A percentile compares a stretch with the other conserved stretches of the same genome.
Evolutionary conservation across 35 echinoderm and acorn worm species (phyloP).

Genomic region (Hemicentrotus pulcherrimus): DNA sequence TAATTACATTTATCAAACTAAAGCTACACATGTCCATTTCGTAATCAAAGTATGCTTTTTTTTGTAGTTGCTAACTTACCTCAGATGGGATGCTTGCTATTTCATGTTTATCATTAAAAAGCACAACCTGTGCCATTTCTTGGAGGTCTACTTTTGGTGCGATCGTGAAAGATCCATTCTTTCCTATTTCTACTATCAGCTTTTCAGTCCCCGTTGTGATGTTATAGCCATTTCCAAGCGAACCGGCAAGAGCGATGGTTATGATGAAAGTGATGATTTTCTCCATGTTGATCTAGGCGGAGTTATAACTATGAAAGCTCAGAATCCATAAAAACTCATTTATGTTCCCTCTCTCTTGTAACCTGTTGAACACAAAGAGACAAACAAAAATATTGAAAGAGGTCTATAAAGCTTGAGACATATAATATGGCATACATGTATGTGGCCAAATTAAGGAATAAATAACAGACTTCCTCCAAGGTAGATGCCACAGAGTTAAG

Average conservation of each 20-base stretch:
- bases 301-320: background rate
- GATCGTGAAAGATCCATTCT: background rate
- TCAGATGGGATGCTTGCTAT: background rate
- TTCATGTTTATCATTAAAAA: conserved; percentile 6
- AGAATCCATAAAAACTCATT: background rate
- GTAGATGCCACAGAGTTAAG: too few species aligned
- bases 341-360: too few species aligned
- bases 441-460: too few species aligned
- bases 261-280: background rate
- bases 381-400: background rate
- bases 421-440: too few species aligned
- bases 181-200: background rate
- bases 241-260: background rate
- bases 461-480: too few species aligned
- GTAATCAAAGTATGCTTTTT: background rate
- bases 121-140: background rate
- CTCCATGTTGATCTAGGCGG: background rate
- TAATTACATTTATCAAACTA: background rate
- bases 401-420: too few species aligned
- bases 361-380: background rate
- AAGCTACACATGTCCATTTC: background rate
- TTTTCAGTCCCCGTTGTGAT: background rate
- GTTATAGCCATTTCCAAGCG: background rate
- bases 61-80: background rate
- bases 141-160: background rate